phyloP scores from a whole-genome alignment of 2,797 vertebrate species.

The Presbytis comata region DNA sequence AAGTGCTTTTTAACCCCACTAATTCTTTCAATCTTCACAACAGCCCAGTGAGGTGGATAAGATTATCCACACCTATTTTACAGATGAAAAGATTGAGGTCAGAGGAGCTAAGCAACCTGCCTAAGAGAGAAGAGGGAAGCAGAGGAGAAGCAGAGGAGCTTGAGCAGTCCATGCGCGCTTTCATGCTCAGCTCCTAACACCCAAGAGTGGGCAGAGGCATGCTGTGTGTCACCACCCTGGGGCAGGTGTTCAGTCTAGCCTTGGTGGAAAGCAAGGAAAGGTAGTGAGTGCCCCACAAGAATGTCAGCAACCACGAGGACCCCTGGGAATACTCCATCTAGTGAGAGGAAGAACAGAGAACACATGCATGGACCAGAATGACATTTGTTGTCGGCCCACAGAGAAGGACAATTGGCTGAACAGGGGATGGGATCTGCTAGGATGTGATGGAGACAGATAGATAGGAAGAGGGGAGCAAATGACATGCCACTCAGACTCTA shows the following conservation, averaged over 20 bases:
- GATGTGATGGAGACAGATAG: no score
- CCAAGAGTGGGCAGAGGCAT: accelerated
- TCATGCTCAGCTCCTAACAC: background rate
- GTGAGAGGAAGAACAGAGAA: background rate
- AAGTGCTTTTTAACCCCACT: background rate
- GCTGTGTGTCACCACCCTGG: accelerated
- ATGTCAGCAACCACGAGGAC: background rate
- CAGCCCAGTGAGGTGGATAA: no score
- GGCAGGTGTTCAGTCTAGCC: background rate
- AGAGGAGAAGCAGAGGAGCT: background rate
- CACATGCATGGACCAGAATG: accelerated
- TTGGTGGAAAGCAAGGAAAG: background rate
- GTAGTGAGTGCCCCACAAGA: accelerated
- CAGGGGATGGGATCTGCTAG: background rate
- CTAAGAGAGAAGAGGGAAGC: background rate
- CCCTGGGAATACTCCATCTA: background rate
- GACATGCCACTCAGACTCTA: no score
- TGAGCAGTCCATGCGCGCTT: accelerated
- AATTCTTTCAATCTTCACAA: background rate
- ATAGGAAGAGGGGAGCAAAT: no score
- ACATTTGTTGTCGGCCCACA: background rate
- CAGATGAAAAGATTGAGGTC: background rate
- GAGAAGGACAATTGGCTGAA: background rate
- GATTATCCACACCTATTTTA: background rate
- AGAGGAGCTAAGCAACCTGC: background rate